A percentile compares a stretch with the other conserved stretches of the same genome.
These are phyloP conservation scores for Terebella lapidaria DNA, from an alignment of 2,888 invertebrate genomes.

Conservation along the genomic window DNA sequence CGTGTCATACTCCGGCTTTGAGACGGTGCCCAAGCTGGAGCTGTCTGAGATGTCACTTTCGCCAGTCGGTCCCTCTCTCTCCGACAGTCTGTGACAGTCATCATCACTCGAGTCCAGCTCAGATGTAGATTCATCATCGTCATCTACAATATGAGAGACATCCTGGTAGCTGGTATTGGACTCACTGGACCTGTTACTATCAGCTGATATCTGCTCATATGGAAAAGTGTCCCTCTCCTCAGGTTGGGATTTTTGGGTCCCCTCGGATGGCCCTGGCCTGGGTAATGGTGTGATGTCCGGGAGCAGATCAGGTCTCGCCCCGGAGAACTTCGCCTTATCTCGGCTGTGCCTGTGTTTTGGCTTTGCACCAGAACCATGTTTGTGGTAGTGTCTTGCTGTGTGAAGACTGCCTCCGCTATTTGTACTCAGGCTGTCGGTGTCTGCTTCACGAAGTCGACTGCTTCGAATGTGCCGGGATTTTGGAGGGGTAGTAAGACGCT, in stretches of 20 bases:
- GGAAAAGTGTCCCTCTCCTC: too few species aligned
- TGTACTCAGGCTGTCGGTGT: not conserved
- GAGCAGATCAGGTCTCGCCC: not conserved
- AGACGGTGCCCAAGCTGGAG: too few species aligned
- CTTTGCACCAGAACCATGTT: not conserved
- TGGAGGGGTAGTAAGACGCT: not conserved
- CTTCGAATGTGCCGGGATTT: not conserved
- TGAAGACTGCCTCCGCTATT: not conserved
- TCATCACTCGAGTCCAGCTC: not conserved
- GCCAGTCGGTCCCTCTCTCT: slow-evolving; percentile 4
- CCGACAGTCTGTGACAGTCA: not conserved
- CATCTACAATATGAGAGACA: too few species aligned
- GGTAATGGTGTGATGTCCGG: too few species aligned
- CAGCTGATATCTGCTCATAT: too few species aligned
- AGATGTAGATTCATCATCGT: too few species aligned
- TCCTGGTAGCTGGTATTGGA: too few species aligned
- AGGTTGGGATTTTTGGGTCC: too few species aligned
- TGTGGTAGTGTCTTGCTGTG: not conserved
- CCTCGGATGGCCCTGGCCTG: too few species aligned
- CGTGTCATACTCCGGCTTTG: too few species aligned
- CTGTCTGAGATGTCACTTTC: too few species aligned
- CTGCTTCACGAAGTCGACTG: not conserved
- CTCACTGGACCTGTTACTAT: too few species aligned
- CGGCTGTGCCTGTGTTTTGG: not conserved
- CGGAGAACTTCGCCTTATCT: not conserved